phyloP scores from a whole-genome alignment of 64 coral and sea anemone genomes.

The Orbicella faveolata region DNA sequence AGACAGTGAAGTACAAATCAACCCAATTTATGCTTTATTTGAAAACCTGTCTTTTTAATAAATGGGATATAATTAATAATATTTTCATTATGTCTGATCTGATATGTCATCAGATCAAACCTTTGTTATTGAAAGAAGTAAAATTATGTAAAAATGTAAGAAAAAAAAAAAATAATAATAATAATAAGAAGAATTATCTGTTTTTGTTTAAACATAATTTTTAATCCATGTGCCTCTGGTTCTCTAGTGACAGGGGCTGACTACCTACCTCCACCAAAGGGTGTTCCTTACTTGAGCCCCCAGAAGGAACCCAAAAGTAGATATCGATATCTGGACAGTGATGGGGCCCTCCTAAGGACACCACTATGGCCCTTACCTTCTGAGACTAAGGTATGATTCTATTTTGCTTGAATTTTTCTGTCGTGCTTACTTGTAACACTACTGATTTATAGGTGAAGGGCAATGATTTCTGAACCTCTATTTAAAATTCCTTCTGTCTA shows the following conservation, averaged over 20 bases:
- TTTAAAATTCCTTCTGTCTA: background rate
- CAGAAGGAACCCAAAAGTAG: slow-evolving; percentile 44
- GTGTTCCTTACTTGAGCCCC: slow-evolving; percentile 36
- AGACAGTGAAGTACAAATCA: background rate
- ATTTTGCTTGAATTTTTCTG: background rate
- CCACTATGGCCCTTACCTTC: slow-evolving; percentile 56
- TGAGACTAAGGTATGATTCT: slow-evolving; percentile 63
- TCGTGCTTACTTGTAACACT: background rate
- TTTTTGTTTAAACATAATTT: background rate
- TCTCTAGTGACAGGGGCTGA: slow-evolving; percentile 63
- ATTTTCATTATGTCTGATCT: too few relatives aligned
- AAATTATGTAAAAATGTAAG: too few relatives aligned
- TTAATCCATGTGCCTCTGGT: background rate
- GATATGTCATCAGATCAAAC: too few relatives aligned
- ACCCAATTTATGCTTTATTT: too few relatives aligned
- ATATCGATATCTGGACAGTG: slow-evolving; percentile 75
- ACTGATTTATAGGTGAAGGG: background rate
- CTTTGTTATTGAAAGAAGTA: too few relatives aligned
- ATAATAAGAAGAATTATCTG: background rate
- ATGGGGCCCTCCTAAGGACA: slow-evolving; percentile 49
- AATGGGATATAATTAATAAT: too few relatives aligned
- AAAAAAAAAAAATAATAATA: too few relatives aligned
- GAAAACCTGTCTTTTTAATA: too few relatives aligned
- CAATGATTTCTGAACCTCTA: background rate
- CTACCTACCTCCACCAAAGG: slow-evolving; percentile 65